Base-by-base conservation (phyloP, 2,797 vertebrate species). In the Ptychobarbus kaznakovi region DNA sequence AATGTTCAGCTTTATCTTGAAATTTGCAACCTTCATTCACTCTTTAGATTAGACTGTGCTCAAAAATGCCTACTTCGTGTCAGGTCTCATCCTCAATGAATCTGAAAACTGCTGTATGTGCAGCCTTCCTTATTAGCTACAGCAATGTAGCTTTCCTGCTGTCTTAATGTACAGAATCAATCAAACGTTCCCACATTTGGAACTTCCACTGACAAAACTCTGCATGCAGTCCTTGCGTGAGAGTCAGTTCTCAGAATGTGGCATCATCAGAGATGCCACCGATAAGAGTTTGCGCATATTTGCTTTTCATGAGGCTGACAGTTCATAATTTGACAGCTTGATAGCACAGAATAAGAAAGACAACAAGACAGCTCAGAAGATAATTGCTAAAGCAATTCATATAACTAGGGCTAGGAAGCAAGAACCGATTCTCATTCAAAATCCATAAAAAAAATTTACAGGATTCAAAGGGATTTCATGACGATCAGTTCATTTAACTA, bases 91-190 rank as follows among this genome's bases (percentile, higher is more conserved):
- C 40, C 44, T 87, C 28, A 66, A 35, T 18, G 15, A 35, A 35
- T 66, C 63, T 66, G 63, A 89, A 89, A 66, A 51, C 74, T 58
- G 72, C 82, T 44, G 46, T 80, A 38, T 38, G 49, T 78, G 51
- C 32, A 8, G 77, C 69, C 15, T 87, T 68, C 51, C 82, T 91
- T 84, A 88, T 88, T 83, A 81, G 81, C 61, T 25, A 86, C 53
- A 51, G 65, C 86, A 87, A 68, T 77, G 70, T 15, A 61, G 75
- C 20, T 9, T 81, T 44, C 56, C 49, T 32, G 86, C 80, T 44
- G 78, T 86, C 80, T 69, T 87, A 85, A 89, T 81, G 79, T 77
- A 79, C 53, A 82, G 65, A 88, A 90, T 89, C 80, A 90, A 90
- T 90, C 83, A 88, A 87, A 88, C 46, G 69, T 72, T 85, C 87